Evolutionary conservation across 2,113 vertebrate genomes (phyloP).

Genomic region (Corythornis vintsioides): DNA sequence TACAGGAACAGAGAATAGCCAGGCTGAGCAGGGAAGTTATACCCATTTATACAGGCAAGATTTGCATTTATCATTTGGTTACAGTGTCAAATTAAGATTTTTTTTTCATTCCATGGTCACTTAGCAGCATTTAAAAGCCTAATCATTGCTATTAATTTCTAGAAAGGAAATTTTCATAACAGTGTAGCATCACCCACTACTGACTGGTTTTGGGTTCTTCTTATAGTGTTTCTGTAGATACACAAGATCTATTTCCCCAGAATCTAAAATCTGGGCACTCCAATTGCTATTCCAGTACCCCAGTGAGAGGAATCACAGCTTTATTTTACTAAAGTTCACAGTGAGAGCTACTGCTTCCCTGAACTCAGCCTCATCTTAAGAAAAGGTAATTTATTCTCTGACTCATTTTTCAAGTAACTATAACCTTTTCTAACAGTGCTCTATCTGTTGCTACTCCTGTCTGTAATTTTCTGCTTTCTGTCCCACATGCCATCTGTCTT

Average conservation of each 20-base stretch:
- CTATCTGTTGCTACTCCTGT: neutral
- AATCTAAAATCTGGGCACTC: neutral
- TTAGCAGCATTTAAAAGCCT: neutral
- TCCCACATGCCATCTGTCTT: conserved; percentile 22
- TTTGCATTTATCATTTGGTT: neutral
- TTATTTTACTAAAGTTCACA: neutral
- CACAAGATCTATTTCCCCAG: neutral
- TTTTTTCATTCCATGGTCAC: neutral
- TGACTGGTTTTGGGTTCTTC: neutral
- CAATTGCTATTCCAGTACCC: neutral
- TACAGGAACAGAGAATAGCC: neutral
- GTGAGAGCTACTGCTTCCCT: neutral
- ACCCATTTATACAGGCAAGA: neutral
- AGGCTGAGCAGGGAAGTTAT: neutral
- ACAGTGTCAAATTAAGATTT: neutral
- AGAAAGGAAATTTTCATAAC: neutral
- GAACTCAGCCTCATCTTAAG: neutral
- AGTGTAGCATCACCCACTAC: neutral
- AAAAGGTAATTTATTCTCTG: neutral
- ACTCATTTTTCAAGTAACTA: neutral
- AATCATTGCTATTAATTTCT: neutral
- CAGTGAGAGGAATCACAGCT: neutral
- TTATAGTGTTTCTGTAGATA: neutral
- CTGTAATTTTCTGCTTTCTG: neutral
- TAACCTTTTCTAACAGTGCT: neutral